These are phyloP conservation scores for Melieria picta DNA, from an alignment of 2,888 invertebrate species.

Conservation along the genomic window DNA sequence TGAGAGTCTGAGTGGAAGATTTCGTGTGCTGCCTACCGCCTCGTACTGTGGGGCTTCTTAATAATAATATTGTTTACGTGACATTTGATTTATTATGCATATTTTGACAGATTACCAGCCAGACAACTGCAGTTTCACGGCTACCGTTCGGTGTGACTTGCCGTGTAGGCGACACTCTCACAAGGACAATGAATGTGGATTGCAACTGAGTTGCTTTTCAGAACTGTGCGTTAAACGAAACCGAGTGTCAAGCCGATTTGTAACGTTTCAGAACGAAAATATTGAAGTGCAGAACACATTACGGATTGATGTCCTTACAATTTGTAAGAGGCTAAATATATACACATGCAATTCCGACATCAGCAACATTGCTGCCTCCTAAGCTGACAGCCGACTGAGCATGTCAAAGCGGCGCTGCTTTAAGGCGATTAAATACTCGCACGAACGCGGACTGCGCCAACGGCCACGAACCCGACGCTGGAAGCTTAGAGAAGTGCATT, in stretches of 20 bases:
- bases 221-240: neutral
- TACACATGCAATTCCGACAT: too few species aligned
- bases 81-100: conserved; percentile 60
- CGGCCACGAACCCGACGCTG: too few species aligned
- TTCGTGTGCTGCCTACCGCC: neutral
- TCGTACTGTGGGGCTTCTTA: neutral
- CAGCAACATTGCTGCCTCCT: neutral
- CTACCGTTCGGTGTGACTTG: neutral
- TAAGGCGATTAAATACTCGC: conserved; percentile 23
- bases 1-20: neutral
- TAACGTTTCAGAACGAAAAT: too few species aligned
- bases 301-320: too few species aligned
- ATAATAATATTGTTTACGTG: conserved; percentile 36
- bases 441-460: too few species aligned
- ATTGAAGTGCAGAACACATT: too few species aligned
- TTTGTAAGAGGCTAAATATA: too few species aligned
- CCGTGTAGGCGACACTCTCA: neutral
- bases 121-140: conserved; percentile 33
- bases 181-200: neutral
- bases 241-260: too few species aligned
- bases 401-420: conserved; percentile 24
- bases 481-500: too few species aligned
- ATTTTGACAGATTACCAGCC: conserved; percentile 62
- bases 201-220: neutral
- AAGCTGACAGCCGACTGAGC: conserved; percentile 23